Base-by-base conservation (phyloP, 2,113 vertebrate species). In the Echinops telfairi region DNA sequence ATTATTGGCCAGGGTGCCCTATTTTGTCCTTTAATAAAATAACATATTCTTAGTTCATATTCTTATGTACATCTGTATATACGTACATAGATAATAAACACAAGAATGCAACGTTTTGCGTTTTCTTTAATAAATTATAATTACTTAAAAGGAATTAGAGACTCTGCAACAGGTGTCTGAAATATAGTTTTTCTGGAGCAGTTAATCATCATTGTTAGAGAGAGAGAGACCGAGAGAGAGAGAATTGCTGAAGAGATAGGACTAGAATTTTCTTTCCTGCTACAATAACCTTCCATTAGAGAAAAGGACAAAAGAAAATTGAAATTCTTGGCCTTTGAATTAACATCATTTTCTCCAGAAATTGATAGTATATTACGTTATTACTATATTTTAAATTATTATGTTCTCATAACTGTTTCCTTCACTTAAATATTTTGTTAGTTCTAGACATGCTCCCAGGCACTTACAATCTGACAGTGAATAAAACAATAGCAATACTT, bases 121-220 rank as follows among this genome's bases (percentile, higher is more conserved):
- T 78, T 57, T 89, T 73, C 29, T 77, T 66, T 53, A 31, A 11
- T 40, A 70, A 95, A 81, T 43, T 83, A 66, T 16, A 83, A 90
- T 40, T 47, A 89, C 1, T 79, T 92, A 43, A 92, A 89, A 87
- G 17, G 60, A 95, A 83, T 29, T 71, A 77, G 6, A 84, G 36
- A 93, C 57, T 83, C 25, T 33, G 4, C 27, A 79, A 36, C 47
- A 94, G 82, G 25, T 81, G 4, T 53, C 5, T 62, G 29, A 82
- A 60, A 58, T 10, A 58, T 15, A 78, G 81, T 77, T 83, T 73
- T 66, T 68, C 33, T 36, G 15, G 22, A 79, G 43, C 19, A 66
- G 11, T 23, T 29, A 47, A 43, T 31, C 25, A 36, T 53, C 71
- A 71, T 15, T 1, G 27, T 6, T 66, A 66, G 3, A 25, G 9